Evolutionary conservation across 1,140 invertebrate genomes (phyloP), one percentile per base, ranked within the genome.

Genomic region (Sycophaga agraensis): DNA sequence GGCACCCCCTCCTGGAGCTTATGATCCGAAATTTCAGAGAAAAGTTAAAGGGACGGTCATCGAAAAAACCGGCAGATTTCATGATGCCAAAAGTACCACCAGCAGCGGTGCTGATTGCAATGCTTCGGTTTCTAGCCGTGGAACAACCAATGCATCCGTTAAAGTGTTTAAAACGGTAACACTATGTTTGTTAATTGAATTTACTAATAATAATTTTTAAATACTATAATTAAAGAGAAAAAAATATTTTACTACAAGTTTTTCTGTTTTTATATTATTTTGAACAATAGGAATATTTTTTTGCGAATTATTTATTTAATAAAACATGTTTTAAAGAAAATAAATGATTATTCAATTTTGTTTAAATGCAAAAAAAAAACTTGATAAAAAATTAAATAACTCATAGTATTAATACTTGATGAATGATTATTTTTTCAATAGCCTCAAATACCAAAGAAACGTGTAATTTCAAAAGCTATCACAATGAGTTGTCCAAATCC

Each of bases 1-100:
- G 42, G 77, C 65, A 34, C 80, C 80, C 39, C 70, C 79, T 17
- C 79, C 80, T 40, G 80, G 80, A 26, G 66, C 77, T 0, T 82
- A 82, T 35, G 77, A 82, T 59, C 80, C 80, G 4, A 80, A 78
- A 48, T 78, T 79, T 34, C 70, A 75, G 1, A 68, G 14, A 5
- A 81, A 78, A 57, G 65, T 79, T 5, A 78, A 78, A 61, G 73
- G 76, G 0, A 16, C 68, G 24, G 63, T 69, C 11, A 74, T 79
- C 21, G 76, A 79, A 19, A 81, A 76, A 9, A 45, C 12, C n/a
- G 26, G 26, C 48, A 49, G 68, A 58, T 77, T 77, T 55, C 58
- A 73, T 22, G 78, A 81, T 56, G 72, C 63, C 26, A 78, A 72
- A 68, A 79, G 76, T 55, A 61, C 71, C 9, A 70, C 69, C 39